Conservation (phyloP, 2,113 vertebrate genomes). For the Illadopsis cleaveri region DNA sequence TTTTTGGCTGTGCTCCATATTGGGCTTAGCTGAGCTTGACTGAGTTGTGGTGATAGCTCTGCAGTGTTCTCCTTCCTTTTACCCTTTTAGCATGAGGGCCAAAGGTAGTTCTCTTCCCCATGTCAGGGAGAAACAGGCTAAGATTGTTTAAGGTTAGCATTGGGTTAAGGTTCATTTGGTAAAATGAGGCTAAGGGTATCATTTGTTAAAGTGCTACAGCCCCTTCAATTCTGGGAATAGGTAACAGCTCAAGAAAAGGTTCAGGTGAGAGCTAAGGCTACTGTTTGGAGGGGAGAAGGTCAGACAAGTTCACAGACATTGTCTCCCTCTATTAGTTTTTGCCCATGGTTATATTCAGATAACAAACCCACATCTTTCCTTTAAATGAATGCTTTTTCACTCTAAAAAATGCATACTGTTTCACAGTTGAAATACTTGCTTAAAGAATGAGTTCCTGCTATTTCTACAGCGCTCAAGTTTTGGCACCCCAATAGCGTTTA, state of each 20-base stretch:
- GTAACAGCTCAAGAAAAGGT: not conserved
- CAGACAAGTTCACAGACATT: not conserved
- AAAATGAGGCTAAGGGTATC: not conserved
- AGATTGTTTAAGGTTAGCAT: not conserved
- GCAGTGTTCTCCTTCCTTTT: not conserved
- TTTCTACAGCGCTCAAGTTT: not conserved
- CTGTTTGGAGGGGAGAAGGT: not conserved
- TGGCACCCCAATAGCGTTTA: not conserved
- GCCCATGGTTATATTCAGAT: fast-evolving
- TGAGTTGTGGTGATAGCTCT: not conserved
- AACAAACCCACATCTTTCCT: not conserved
- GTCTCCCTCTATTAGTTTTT: not conserved
- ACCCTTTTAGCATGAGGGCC: not conserved
- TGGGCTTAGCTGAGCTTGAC: not conserved
- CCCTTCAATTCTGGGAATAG: not conserved
- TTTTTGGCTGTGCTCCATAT: not conserved
- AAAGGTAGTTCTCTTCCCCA: not conserved
- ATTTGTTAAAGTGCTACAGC: not conserved
- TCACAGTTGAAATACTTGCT: not conserved
- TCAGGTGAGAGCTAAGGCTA: not conserved
- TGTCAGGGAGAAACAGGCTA: not conserved
- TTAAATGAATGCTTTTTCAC: not conserved
- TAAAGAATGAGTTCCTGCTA: not conserved
- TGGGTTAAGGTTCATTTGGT: not conserved
- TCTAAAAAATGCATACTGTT: not conserved